Percentiles rank a stretch among this genome's conserved stretches.
These are phyloP conservation scores for Amblyteles armatorius DNA, from an alignment of 2,888 invertebrate genomes.

Conservation along the genomic window DNA sequence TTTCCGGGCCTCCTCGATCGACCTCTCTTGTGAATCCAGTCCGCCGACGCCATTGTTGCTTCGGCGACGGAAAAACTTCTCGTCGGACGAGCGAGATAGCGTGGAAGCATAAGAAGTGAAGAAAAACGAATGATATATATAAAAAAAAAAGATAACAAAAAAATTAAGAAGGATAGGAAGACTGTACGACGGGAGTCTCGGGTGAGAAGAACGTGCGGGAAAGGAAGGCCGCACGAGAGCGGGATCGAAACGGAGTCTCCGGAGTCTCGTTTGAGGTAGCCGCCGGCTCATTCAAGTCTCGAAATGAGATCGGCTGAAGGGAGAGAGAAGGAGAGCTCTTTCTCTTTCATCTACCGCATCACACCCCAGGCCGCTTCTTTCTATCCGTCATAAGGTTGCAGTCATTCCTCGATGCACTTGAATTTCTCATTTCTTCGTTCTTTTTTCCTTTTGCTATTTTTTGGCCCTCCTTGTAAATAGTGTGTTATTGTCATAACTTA, in stretches of 20 bases:
- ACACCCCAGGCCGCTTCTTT: conserved; percentile 17
- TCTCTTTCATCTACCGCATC: conserved; percentile 23
- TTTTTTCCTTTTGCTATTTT: conserved; percentile 39
- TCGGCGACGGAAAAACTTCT: conserved; percentile 62
- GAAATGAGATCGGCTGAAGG: conserved; percentile 80
- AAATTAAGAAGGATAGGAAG: neutral
- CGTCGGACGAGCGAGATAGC: conserved; percentile 55
- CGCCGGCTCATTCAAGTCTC: conserved; percentile 83
- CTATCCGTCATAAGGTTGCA: conserved; percentile 18
- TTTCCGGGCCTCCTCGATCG: conserved; percentile 5
- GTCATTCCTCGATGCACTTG: conserved; percentile 21
- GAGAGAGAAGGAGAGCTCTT: conserved; percentile 35
- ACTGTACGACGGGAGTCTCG: conserved; percentile 27
- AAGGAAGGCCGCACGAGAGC: conserved; percentile 54
- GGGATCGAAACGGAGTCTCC: conserved; percentile 66
- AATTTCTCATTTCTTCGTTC: conserved; percentile 42
- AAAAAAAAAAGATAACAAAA: conserved; percentile 45
- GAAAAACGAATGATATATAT: conserved; percentile 58
- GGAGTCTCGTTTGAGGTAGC: conserved; percentile 83
- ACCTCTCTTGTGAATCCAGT: neutral
- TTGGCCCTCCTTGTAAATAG: neutral
- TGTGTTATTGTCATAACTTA: neutral
- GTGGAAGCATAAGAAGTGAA: conserved; percentile 40
- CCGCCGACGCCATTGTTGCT: conserved; percentile 60
- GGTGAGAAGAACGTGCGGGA: conserved; percentile 54